phyloP scores from a whole-genome alignment of 2,797 vertebrate genomes.

The Phrynocephalus forsythii region DNA sequence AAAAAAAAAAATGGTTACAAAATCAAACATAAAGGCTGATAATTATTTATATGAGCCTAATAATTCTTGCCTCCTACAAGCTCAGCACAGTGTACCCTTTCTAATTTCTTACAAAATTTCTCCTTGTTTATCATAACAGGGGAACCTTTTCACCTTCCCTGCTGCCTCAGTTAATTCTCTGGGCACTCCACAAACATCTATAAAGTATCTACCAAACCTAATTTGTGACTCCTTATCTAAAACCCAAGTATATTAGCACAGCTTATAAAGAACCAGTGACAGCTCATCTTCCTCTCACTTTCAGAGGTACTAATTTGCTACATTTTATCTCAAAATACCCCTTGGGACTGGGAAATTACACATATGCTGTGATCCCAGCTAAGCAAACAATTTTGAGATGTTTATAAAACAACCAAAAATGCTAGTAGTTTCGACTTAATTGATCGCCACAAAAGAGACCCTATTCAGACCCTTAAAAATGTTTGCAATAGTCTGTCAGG shows the following conservation, averaged over 20 bases:
- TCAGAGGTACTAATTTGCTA: constrained; percentile 36
- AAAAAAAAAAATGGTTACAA: too few relatives aligned
- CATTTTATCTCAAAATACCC: constrained; percentile 54
- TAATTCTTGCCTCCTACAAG: constrained; percentile 16
- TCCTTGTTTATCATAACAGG: neutral
- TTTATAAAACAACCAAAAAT: constrained; percentile 31
- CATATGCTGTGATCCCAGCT: constrained; percentile 40
- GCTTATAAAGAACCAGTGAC: constrained; percentile 27
- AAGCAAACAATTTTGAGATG: constrained; percentile 48
- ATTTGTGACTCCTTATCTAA: constrained; percentile 55
- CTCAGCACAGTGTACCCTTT: rapidly evolving
- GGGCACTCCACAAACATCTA: constrained; percentile 44
- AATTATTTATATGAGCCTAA: constrained; percentile 13
- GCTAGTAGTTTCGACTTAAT: constrained; percentile 44
- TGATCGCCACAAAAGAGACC: constrained; percentile 55
- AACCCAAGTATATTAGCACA: constrained; percentile 36
- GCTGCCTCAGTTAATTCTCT: constrained; percentile 49
- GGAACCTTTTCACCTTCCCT: constrained; percentile 11
- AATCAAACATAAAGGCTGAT: constrained; percentile 28
- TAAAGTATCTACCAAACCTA: constrained; percentile 49
- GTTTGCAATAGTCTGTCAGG: constrained; percentile 40
- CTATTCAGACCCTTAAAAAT: constrained; percentile 14
- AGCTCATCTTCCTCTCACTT: constrained; percentile 34
- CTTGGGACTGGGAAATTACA: constrained; percentile 48
- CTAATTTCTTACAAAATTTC: constrained; percentile 13